These are phyloP conservation scores for Drosophila cardini DNA, from an alignment of 1,140 invertebrate genomes.

Conservation along the genomic window DNA sequence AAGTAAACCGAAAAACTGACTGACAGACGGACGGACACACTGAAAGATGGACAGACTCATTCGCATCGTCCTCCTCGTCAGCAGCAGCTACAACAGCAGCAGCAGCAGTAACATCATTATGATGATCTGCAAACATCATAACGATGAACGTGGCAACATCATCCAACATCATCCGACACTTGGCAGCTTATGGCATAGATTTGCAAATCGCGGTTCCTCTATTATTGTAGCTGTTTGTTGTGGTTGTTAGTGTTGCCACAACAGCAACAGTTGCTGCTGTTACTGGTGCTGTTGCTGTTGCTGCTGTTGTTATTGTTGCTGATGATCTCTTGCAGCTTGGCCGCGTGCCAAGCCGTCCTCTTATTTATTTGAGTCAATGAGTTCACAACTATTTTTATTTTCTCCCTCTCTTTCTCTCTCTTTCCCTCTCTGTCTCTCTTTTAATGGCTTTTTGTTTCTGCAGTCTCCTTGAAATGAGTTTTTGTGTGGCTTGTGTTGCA, in stretches of 20 bases:
- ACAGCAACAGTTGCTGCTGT: slow-evolving; percentile 39
- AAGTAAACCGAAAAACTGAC: slow-evolving; percentile 24
- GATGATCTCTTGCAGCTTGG: slow-evolving; percentile 47
- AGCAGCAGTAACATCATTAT: slow-evolving; percentile 38
- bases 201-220: slow-evolving; percentile 76
- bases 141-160: slow-evolving; percentile 43
- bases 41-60: slow-evolving; percentile 14
- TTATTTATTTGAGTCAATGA: slow-evolving; percentile 83
- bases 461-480: slow-evolving; percentile 28
- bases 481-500: slow-evolving; percentile 37
- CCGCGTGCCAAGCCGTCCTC: slow-evolving; percentile 55
- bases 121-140: slow-evolving; percentile 15
- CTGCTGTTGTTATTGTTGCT: slow-evolving; percentile 65
- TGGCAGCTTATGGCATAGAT: slow-evolving; percentile 80
- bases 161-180: slow-evolving; percentile 75
- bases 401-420: slow-evolving; percentile 48
- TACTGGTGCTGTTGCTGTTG: slow-evolving; percentile 64
- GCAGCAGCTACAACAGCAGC: slow-evolving; percentile 28
- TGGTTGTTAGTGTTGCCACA: slow-evolving; percentile 73
- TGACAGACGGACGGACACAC: slow-evolving; percentile 4
- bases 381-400: slow-evolving; percentile 81
- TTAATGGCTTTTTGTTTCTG: slow-evolving; percentile 19
- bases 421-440: slow-evolving; percentile 9
- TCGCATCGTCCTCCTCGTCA: slow-evolving; percentile 44
- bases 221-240: slow-evolving; percentile 82